A percentile compares a stretch with the other conserved stretches of the same genome.
phyloP scores from a whole-genome alignment of 2,797 vertebrate species.

The Anniella stebbinsi region DNA sequence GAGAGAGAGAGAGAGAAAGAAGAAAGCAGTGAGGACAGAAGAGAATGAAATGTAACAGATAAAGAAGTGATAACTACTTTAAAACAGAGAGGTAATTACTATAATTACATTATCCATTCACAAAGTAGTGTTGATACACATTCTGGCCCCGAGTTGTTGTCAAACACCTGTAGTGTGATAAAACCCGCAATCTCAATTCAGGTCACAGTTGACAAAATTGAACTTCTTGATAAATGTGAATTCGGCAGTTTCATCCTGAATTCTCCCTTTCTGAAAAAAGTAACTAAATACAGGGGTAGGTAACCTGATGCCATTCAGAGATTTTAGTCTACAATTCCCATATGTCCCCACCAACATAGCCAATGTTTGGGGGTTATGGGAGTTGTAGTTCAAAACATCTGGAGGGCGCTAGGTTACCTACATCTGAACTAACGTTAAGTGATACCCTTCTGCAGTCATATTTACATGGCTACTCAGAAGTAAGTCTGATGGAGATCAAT shows the following conservation, averaged over 20 bases:
- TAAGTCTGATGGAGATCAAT: neutral
- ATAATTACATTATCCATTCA: neutral
- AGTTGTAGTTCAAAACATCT: too few relatives aligned
- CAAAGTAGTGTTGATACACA: neutral
- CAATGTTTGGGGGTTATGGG: too few relatives aligned
- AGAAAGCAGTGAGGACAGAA: neutral
- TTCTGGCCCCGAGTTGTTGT: neutral
- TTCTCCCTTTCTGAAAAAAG: neutral
- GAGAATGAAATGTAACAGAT: neutral
- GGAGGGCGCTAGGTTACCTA: neutral
- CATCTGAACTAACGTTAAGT: neutral
- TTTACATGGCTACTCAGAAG: neutral
- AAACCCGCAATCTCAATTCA: neutral
- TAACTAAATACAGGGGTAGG: too few relatives aligned
- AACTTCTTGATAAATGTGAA: neutral
- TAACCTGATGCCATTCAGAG: too few relatives aligned
- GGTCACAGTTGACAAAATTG: neutral
- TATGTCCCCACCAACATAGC: too few relatives aligned
- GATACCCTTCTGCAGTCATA: neutral
- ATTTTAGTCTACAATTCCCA: too few relatives aligned
- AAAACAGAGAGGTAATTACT: neutral
- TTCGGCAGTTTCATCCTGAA: neutral
- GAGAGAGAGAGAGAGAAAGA: neutral
- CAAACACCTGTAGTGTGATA: neutral
- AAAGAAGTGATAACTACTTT: neutral